phyloP scores from a whole-genome alignment of 1,140 invertebrate genomes.

The Geopemphigus sp. region DNA sequence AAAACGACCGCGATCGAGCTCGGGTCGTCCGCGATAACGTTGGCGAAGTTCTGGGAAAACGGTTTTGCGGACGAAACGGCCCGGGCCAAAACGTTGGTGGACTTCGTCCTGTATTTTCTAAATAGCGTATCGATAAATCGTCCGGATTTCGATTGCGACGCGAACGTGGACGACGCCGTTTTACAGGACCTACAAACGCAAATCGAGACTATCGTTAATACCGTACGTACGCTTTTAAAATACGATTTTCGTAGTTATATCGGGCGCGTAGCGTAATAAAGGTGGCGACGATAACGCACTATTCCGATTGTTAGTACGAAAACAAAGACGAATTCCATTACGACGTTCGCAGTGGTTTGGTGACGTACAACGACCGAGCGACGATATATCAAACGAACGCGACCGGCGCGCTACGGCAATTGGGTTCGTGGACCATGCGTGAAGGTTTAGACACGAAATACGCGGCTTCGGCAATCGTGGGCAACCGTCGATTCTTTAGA shows the following conservation, averaged over 20 bases:
- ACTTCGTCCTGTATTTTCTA: background rate
- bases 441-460: constrained; percentile 22
- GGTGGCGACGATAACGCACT: too few relatives aligned
- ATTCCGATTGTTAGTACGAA: too few relatives aligned
- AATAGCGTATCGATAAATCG: background rate
- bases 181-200: background rate
- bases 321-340: constrained; percentile 4
- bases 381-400: background rate
- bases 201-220: background rate
- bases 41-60: constrained; percentile 15
- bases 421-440: constrained; percentile 14
- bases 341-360: background rate
- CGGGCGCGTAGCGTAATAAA: too few relatives aligned
- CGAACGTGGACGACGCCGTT: background rate
- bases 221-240: too few relatives aligned
- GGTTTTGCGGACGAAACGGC: background rate
- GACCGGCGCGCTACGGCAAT: background rate
- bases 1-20: background rate
- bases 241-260: too few relatives aligned
- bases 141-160: background rate
- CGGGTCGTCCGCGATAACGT: background rate
- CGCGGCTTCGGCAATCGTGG: background rate
- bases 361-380: constrained; percentile 29
- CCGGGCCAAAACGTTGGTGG: background rate
- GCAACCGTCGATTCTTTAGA: background rate